Evolutionary conservation across 2,113 vertebrate genomes (phyloP).

Genomic region (Pungitius pungitius): DNA sequence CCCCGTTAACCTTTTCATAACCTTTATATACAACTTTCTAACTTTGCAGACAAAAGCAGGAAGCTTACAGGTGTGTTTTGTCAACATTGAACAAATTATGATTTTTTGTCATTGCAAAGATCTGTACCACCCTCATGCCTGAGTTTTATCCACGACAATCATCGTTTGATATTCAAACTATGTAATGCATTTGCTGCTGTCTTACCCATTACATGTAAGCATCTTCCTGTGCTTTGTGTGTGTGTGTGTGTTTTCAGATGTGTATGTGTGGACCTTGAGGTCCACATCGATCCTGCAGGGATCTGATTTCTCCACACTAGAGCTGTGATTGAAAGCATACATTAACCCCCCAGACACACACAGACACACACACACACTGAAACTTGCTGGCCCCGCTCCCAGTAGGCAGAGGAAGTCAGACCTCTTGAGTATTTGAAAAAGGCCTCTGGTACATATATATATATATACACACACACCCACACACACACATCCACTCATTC

Average conservation of each 20-base stretch:
- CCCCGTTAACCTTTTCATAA: slow-evolving; percentile 1
- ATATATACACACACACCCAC: slow-evolving; percentile 20
- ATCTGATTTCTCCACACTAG: slow-evolving; percentile 68
- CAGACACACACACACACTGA: slow-evolving; percentile 21
- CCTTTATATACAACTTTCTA: not conserved
- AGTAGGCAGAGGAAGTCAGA: slow-evolving; percentile 55
- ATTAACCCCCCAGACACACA: slow-evolving; percentile 58
- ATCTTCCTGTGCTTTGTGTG: not conserved
- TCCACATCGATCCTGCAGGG: slow-evolving; percentile 41
- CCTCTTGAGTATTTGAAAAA: slow-evolving; percentile 43
- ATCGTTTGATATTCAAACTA: not conserved
- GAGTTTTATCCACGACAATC: not conserved
- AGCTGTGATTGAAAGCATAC: slow-evolving; percentile 71
- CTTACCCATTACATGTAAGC: not conserved
- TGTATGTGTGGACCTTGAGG: slow-evolving; percentile 31
- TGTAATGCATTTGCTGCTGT: not conserved
- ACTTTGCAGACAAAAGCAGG: slow-evolving; percentile 35
- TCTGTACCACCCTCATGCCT: not conserved
- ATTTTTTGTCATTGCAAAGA: not conserved
- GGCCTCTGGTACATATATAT: slow-evolving; percentile 48
- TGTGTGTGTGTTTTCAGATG: not conserved
- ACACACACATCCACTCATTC: slow-evolving; percentile 40
- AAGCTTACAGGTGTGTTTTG: slow-evolving; percentile 30
- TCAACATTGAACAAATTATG: not conserved
- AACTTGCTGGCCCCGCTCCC: slow-evolving; percentile 31